These are phyloP conservation scores for Goniozus legneri DNA, from an alignment of 1,140 invertebrate genomes.

Conservation along the genomic window DNA sequence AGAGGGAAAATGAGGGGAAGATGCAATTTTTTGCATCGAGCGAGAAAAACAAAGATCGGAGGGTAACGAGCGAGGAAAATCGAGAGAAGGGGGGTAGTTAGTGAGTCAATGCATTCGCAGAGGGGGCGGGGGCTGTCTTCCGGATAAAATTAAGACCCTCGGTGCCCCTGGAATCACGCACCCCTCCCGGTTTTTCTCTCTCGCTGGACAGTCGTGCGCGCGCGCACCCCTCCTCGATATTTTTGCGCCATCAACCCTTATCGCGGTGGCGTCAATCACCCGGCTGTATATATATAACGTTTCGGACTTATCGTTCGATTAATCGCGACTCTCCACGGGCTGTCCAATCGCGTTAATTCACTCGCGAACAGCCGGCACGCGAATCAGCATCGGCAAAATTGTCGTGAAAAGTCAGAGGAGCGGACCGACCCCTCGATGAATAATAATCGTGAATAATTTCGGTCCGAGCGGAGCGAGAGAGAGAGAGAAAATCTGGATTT, in stretches of 20 bases:
- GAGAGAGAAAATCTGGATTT: too few relatives aligned
- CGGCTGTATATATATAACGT: constrained; percentile 21
- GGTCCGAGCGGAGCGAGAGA: too few relatives aligned
- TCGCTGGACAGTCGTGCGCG: too few relatives aligned
- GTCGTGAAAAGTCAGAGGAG: too few relatives aligned
- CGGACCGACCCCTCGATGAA: too few relatives aligned
- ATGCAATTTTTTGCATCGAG: too few relatives aligned
- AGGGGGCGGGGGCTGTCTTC: background rate
- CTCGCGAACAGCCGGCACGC: background rate
- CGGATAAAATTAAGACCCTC: too few relatives aligned
- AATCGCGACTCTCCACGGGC: constrained; percentile 35
- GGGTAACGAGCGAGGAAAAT: too few relatives aligned
- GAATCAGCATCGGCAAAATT: background rate
- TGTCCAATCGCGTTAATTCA: constrained; percentile 29
- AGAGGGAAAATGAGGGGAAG: too few relatives aligned
- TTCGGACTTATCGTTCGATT: constrained; percentile 35
- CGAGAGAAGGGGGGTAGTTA: background rate
- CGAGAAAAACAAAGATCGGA: too few relatives aligned
- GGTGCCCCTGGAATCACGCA: background rate
- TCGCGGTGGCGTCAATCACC: constrained; percentile 32
- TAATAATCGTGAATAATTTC: too few relatives aligned
- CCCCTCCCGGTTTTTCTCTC: constrained; percentile 1
- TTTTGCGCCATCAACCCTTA: constrained; percentile 28
- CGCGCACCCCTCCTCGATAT: too few relatives aligned
- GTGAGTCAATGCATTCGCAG: background rate